Percentiles rank a stretch among this genome's conserved stretches.
These are phyloP conservation scores for Catocala sponsa DNA, from an alignment of 2,888 invertebrate genomes.

Conservation along the genomic window DNA sequence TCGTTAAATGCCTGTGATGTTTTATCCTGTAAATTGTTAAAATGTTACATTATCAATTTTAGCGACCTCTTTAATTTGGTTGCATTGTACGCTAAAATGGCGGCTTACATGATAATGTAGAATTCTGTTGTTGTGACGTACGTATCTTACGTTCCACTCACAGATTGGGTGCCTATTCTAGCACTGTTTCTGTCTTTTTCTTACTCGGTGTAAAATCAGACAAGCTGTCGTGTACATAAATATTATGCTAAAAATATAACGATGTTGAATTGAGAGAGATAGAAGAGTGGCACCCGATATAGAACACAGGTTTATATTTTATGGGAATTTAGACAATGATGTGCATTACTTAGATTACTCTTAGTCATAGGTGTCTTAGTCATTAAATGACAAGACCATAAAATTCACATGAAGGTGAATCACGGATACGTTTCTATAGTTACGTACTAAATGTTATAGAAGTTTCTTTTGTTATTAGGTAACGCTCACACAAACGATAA, in stretches of 20 bases:
- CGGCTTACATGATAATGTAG: slow-evolving; percentile 54
- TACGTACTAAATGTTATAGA: too few species aligned
- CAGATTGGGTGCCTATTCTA: slow-evolving; percentile 24
- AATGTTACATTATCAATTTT: slow-evolving; percentile 6
- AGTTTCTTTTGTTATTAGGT: too few species aligned
- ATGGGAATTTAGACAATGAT: too few species aligned
- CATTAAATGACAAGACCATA: too few species aligned
- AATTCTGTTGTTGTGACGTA: slow-evolving; percentile 54
- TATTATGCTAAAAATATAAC: slow-evolving; percentile 26
- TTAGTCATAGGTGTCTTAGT: too few species aligned
- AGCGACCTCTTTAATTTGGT: slow-evolving; percentile 59
- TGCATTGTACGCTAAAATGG: slow-evolving; percentile 73
- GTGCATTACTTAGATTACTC: too few species aligned
- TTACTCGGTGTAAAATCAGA: slow-evolving; percentile 6
- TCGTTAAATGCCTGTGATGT: slow-evolving; percentile 26
- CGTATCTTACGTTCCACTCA: slow-evolving; percentile 31
- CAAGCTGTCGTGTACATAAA: slow-evolving; percentile 6
- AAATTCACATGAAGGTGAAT: too few species aligned
- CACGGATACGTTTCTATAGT: too few species aligned
- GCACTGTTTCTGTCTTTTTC: slow-evolving; percentile 41
- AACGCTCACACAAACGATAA: too few species aligned
- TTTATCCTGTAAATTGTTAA: slow-evolving; percentile 4
- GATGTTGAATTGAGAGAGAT: neutral
- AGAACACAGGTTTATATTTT: too few species aligned
- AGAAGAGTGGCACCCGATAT: too few species aligned